Conservation (phyloP, 2,113 vertebrate species). For the Crypturellus undulatus region DNA sequence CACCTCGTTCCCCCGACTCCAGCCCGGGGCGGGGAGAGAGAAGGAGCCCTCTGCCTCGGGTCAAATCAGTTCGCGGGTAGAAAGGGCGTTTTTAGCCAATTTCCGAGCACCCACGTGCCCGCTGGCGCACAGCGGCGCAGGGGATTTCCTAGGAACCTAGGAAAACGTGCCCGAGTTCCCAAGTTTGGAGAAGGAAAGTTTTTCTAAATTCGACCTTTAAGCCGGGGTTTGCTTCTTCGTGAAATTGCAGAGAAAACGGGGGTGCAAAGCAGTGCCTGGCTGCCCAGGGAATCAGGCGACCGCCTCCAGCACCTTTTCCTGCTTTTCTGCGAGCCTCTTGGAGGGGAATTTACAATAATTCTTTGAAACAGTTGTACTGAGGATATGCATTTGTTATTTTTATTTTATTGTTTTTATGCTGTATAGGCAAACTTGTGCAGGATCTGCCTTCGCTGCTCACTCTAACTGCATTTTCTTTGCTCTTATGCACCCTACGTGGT, state of each 20-base stretch:
- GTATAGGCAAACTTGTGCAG: not conserved
- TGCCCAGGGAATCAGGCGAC: not conserved
- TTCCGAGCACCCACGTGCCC: accelerated
- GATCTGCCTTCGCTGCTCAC: not conserved
- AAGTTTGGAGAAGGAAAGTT: not conserved
- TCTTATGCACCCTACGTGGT: not conserved
- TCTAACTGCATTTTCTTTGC: not conserved
- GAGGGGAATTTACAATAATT: not conserved
- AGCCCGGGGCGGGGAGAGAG: too few species aligned
- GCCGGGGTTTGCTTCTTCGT: accelerated
- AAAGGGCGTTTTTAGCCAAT: not conserved
- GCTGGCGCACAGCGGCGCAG: not conserved
- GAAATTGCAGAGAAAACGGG: accelerated
- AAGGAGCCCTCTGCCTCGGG: too few species aligned
- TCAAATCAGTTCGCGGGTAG: not conserved
- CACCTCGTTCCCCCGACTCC: not conserved
- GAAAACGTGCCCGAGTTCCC: not conserved
- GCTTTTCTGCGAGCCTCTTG: not conserved
- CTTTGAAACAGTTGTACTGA: not conserved
- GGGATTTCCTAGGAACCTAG: not conserved
- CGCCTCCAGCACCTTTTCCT: accelerated
- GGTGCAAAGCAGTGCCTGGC: accelerated
- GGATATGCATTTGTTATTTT: not conserved
- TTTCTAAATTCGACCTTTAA: not conserved
- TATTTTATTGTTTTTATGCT: not conserved